Base-by-base conservation (phyloP, 2,797 vertebrate genomes). In the Leuciscus waleckii region DNA sequence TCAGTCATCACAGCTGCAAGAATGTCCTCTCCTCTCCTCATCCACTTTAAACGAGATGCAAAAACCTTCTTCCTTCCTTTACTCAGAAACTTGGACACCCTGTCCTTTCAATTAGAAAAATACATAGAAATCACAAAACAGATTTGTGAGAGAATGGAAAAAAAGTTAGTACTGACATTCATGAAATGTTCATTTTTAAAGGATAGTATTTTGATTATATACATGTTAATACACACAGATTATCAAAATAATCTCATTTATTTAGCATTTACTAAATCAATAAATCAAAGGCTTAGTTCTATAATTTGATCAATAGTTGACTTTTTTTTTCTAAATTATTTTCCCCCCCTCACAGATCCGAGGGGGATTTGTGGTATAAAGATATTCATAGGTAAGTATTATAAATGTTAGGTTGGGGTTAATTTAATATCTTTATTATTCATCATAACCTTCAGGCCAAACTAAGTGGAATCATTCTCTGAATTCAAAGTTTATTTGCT, bases 1-100 rank as follows among this genome's bases (percentile, higher is more conserved):
- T 84, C 51, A 0, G 54, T 92, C 83, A 88, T 96, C 79, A 0
- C 0, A 0, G 80, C 83, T 0, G 90, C 93, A 0, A 91, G 81
- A 43, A 43, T 1, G 0, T 67, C 91, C 74, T 92, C 89, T 65
- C 92, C 86, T 19, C 92, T 87, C 0, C 91, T 94, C 61, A 61
- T 95, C 11, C 9, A 89, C 51, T 95, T 95, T 41, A 94, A 92
- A 89, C 90, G 92, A 73, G 91, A 94, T 1, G 10, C 80, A 1
- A 54, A 7, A 0, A 82, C 6, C 26, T 94, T 94, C 89, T 95
- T 96, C 90, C 46, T 87, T 4, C 93, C 94, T 58, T 92, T 7
- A 74, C 89, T 94, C 0, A 86, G 90, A 76, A 95, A 95, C 19
- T 16, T 92, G 67, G 92, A 94, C 0, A 92, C 93, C 49, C 46